These are phyloP conservation scores for Euzophera pinguis DNA, from an alignment of 2,888 invertebrate species.

Conservation along the genomic window DNA sequence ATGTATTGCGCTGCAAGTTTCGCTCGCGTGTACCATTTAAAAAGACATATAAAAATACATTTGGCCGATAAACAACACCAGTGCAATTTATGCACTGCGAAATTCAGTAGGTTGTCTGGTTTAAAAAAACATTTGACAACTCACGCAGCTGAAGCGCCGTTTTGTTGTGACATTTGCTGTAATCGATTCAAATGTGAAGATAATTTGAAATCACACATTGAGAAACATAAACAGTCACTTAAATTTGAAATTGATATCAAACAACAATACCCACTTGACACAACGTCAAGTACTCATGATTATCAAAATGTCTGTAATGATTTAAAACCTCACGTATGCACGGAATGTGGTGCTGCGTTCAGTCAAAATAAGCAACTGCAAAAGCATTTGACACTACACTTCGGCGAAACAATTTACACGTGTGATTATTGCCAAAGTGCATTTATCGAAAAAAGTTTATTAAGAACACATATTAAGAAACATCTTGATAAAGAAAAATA, in stretches of 20 bases:
- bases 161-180: not conserved
- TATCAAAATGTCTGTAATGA: not conserved
- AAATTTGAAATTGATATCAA: not conserved
- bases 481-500: not conserved
- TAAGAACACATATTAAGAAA: not conserved
- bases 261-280: not conserved
- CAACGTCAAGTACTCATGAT: not conserved
- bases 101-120: not conserved
- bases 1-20: conserved; percentile 4
- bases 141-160: not conserved
- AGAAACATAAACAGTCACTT: not conserved
- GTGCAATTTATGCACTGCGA: not conserved
- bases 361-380: not conserved
- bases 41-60: conserved; percentile 18
- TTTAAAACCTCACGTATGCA: not conserved
- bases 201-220: not conserved
- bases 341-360: not conserved
- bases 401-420: not conserved
- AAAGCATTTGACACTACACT: not conserved
- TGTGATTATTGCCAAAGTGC: not conserved
- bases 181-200: not conserved
- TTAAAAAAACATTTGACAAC: not conserved
- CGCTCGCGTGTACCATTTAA: conserved; percentile 8
- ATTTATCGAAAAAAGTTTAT: not conserved
- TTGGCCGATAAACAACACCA: conserved; percentile 18